A percentile compares a stretch with the other conserved stretches of the same genome.
These are phyloP conservation scores for Gonocerus acuteangulatus DNA, from an alignment of 2,888 invertebrate genomes.

Conservation along the genomic window DNA sequence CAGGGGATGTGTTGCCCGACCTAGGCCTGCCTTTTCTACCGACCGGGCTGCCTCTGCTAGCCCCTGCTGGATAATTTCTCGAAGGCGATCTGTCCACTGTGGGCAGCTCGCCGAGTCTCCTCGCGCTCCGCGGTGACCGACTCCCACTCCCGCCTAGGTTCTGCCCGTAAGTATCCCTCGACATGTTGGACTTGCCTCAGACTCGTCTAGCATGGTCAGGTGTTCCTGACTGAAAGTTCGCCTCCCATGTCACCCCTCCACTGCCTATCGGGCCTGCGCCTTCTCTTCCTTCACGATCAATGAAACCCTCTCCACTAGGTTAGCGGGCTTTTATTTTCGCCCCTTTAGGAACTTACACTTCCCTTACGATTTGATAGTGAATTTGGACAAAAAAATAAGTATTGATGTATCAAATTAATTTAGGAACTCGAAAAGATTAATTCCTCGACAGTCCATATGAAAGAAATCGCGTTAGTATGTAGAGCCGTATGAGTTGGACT, in stretches of 20 bases:
- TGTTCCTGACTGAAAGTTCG: constrained; percentile 39
- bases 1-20: constrained; percentile 55
- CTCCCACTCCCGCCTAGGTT: constrained; percentile 54
- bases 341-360: constrained; percentile 17
- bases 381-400: not conserved
- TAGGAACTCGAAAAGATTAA: not conserved
- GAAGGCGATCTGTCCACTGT: constrained; percentile 86
- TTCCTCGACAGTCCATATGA: too few species aligned
- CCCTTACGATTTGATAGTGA: constrained; percentile 16
- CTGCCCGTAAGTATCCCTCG: constrained; percentile 52
- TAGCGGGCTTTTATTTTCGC: constrained; percentile 32
- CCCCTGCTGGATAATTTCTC: constrained; percentile 63
- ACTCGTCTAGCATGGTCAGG: constrained; percentile 19
- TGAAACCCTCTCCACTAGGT: constrained; percentile 40
- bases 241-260: constrained; percentile 37
- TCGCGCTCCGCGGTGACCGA: constrained; percentile 55
- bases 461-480: too few species aligned
- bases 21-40: constrained; percentile 41
- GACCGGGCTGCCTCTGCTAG: constrained; percentile 43
- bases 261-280: constrained; percentile 35
- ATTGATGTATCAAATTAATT: not conserved
- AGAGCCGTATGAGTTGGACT: not conserved
- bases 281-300: constrained; percentile 44
- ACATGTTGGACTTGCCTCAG: constrained; percentile 45
- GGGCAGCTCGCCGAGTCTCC: constrained; percentile 65